Evolutionary conservation across 2,113 vertebrate genomes (phyloP).

Genomic region (Ornithorhynchus anatinus): DNA sequence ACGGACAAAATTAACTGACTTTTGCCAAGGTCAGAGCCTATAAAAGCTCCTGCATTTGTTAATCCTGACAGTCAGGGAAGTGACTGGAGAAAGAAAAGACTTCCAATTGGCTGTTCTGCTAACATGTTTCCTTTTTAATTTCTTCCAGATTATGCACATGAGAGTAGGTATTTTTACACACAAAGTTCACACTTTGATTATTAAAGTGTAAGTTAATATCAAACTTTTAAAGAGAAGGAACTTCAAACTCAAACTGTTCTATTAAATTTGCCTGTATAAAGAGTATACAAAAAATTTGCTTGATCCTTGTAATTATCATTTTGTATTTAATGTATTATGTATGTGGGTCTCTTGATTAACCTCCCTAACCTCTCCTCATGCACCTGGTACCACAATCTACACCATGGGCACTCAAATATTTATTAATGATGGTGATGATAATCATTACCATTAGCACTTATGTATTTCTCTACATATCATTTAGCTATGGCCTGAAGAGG

Average conservation of each 20-base stretch:
- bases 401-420: too few species aligned
- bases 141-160: not conserved
- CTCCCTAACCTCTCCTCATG: too few species aligned
- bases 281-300: too few species aligned
- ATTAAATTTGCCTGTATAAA: too few species aligned
- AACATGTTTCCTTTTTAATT: not conserved
- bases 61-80: not conserved
- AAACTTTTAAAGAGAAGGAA: not conserved
- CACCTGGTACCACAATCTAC: too few species aligned
- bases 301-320: too few species aligned
- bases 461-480: too few species aligned
- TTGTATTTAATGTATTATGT: too few species aligned
- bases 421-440: too few species aligned
- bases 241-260: not conserved
- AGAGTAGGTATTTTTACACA: not conserved
- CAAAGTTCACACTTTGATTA: not conserved
- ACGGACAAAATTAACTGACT: not conserved
- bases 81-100: not conserved
- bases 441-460: too few species aligned
- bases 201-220: not conserved
- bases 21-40: not conserved
- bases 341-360: too few species aligned
- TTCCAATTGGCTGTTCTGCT: not conserved
- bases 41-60: not conserved
- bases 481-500: too few species aligned